Conservation (phyloP, 1,140 invertebrate genomes). For the Procambarus clarkii region DNA sequence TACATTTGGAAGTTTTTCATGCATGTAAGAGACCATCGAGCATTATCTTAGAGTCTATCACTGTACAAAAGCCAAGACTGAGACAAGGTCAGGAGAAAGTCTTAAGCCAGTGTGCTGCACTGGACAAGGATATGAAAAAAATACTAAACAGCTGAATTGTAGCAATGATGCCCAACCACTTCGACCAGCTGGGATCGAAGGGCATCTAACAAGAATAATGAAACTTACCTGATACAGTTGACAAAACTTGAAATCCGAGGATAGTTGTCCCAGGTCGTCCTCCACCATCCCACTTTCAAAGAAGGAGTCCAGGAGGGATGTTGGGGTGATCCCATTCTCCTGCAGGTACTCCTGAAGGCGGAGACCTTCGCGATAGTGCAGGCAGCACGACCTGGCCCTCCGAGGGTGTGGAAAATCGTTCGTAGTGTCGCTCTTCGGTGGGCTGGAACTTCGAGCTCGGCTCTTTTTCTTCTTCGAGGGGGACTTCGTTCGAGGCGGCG, state of each 20-base stretch:
- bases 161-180: too few relatives aligned
- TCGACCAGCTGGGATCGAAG: too few relatives aligned
- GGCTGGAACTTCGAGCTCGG: conserved; percentile 42
- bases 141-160: too few relatives aligned
- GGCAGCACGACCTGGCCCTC: conserved; percentile 50
- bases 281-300: not conserved
- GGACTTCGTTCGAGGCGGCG: conserved; percentile 18
- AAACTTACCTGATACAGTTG: conserved; percentile 45
- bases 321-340: not conserved
- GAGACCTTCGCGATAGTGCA: conserved; percentile 28
- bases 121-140: too few relatives aligned
- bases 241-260: conserved; percentile 53
- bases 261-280: conserved; percentile 6
- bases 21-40: too few relatives aligned
- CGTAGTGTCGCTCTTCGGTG: not conserved
- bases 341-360: conserved; percentile 32
- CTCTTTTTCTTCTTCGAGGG: conserved; percentile 31
- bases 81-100: too few relatives aligned
- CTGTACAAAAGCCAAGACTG: too few relatives aligned
- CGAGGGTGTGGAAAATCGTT: conserved; percentile 23
- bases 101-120: too few relatives aligned
- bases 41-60: too few relatives aligned
- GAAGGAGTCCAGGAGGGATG: conserved; percentile 40
- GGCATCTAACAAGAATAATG: not conserved
- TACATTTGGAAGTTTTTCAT: too few relatives aligned